These are phyloP conservation scores for Chiridota heheva DNA, from an alignment of 35 echinoderm and acorn worm species.

Conservation along the genomic window DNA sequence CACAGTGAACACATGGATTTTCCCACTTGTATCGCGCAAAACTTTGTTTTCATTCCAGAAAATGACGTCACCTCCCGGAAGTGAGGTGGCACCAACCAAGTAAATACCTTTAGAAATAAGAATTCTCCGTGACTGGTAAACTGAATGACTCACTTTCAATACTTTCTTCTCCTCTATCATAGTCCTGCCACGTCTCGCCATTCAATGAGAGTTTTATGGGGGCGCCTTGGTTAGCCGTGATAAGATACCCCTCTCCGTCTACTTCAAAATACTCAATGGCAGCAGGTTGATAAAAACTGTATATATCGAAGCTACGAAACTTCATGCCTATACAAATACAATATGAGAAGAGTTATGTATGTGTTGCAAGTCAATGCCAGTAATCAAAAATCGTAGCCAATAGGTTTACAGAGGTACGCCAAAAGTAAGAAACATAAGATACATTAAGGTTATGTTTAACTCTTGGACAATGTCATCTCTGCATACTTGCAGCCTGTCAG, in stretches of 20 bases:
- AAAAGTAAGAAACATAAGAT: no score
- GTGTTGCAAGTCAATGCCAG: background rate
- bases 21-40: no score
- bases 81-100: no score
- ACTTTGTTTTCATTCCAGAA: no score
- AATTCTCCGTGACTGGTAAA: no score
- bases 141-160: slow-evolving; percentile 60
- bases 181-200: slow-evolving; percentile 46
- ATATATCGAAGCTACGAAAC: slow-evolving; percentile 60
- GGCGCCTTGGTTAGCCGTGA: slow-evolving; percentile 90
- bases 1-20: no score
- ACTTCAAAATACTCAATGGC: slow-evolving; percentile 72
- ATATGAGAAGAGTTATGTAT: background rate
- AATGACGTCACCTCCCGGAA: no score
- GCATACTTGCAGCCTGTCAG: no score
- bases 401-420: no score
- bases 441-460: no score
- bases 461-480: no score
- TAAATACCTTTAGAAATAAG: no score
- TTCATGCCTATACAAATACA: slow-evolving; percentile 48
- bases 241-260: slow-evolving; percentile 59
- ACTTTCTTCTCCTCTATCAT: slow-evolving; percentile 61
- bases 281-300: slow-evolving; percentile 87
- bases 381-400: background rate
- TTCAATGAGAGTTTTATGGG: slow-evolving; percentile 28